phyloP scores from a whole-genome alignment of 2,797 vertebrate genomes.

The Pangasius mekongensis region DNA sequence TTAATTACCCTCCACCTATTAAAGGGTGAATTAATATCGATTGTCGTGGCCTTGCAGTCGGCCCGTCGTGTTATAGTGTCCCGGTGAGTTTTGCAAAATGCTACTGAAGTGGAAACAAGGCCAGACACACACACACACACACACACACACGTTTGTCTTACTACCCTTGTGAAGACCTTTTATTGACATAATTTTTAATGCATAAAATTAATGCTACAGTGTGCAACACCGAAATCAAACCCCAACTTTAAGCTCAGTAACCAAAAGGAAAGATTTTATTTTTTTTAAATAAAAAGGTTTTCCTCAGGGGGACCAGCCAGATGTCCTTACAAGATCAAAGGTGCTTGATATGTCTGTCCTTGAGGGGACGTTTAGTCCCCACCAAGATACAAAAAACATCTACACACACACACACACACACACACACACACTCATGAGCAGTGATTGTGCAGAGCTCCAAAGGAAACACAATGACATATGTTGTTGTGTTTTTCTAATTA shows the following conservation, averaged over 20 bases:
- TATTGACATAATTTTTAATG: background rate
- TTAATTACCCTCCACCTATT: conserved; percentile 56
- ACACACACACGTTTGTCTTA: background rate
- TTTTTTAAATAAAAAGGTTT: background rate
- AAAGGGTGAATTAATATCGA: conserved; percentile 59
- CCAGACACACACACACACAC: conserved; percentile 8
- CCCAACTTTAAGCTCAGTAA: background rate
- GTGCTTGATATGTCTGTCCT: background rate
- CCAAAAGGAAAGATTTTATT: background rate
- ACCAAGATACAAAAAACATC: background rate
- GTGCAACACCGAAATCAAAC: background rate
- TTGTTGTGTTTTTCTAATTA: background rate
- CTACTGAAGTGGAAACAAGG: conserved; percentile 37
- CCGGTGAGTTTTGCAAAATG: conserved; percentile 40
- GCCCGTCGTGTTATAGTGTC: conserved; percentile 41
- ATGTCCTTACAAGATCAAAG: background rate
- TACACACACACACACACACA: too few species aligned
- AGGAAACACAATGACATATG: background rate
- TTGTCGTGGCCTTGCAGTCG: conserved; percentile 40
- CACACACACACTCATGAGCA: too few species aligned
- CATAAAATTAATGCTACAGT: background rate
- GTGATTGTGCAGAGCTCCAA: background rate
- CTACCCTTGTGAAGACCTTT: background rate
- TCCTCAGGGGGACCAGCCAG: background rate
- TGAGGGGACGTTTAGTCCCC: background rate